phyloP scores from a whole-genome alignment of 2,797 vertebrate species.

The Dendrocincla tyrannina region DNA sequence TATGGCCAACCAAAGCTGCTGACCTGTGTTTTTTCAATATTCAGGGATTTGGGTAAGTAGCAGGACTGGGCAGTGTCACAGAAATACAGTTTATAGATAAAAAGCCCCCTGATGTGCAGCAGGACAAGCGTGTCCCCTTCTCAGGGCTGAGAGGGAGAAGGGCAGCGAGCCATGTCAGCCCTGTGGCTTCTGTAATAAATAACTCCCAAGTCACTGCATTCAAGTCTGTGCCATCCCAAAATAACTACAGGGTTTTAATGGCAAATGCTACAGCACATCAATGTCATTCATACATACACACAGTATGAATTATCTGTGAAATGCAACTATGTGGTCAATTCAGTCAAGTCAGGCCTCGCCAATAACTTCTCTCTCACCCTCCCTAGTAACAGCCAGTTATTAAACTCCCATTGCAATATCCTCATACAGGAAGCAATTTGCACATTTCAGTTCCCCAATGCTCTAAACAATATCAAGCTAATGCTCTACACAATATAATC shows the following conservation, averaged over 20 bases:
- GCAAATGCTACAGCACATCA: not conserved
- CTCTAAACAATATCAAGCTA: not conserved
- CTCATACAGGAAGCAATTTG: not conserved
- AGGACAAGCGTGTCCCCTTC: not conserved
- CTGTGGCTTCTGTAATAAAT: not conserved
- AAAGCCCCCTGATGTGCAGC: not conserved
- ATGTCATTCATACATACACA: accelerated
- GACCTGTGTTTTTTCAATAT: not conserved
- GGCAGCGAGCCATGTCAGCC: not conserved
- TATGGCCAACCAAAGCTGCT: not conserved
- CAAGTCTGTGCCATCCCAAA: not conserved
- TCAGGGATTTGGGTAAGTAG: not conserved
- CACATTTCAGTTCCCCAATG: not conserved
- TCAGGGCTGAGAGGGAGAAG: not conserved
- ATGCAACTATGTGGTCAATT: not conserved
- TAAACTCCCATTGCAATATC: not conserved
- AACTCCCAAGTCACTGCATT: not conserved
- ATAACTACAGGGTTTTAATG: not conserved
- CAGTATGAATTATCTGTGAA: not conserved
- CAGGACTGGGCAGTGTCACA: not conserved
- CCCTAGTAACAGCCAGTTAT: not conserved
- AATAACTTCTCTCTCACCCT: not conserved
- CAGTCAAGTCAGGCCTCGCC: not conserved
- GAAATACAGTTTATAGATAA: not conserved
- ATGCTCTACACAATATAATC: not conserved